Base-by-base conservation (phyloP, 2,797 vertebrate genomes). In the Chelonia mydas region DNA sequence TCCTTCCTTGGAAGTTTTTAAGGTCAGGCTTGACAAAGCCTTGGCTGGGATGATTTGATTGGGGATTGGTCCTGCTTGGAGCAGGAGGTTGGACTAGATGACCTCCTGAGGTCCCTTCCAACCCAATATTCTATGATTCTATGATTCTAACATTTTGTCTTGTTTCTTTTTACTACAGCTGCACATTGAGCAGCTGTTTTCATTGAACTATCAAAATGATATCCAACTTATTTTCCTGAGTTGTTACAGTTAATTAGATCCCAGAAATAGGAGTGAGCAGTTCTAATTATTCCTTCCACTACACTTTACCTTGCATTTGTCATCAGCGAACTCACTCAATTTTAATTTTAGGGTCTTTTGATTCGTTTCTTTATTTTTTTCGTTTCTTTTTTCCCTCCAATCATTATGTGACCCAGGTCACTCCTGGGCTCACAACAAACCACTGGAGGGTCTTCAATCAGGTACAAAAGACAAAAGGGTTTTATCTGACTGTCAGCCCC, bases 281-380 rank as follows among this genome's bases (percentile, higher is more conserved):
- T 54, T 94, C 91, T 81, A 91, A 79, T 61, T 81, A 83, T 53
- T 92, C 54, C 50, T 92, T 90, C 59, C 76, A 57, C 65, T 59
- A 59, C 33, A 76, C 17, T 53, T 53, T 53, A 17, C 51, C 51
- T 53, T 53, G 17, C 51, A 53, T 53, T 53, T 53, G 51, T 53
- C 41, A 6, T 7, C 11, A 95, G 81, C 3, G 81, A 55, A 93
- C 92, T 84, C 49, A 19, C 19, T 89, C 0, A 0, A 21, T 92
- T 92, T 76, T 47, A 45, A 79, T 1, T 0, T 53, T 28, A 76
- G 3, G n/a, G 45, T 83, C 10, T 90, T 47, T 51, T 41, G 74
- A 78, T 10, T 77, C 54, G 23, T 53, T 90, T 88, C 6, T 80
- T 89, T 41, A 41, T 80, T 59, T 3, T 83, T 87, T 92, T 68